Percentiles rank a stretch among this genome's conserved stretches.
These are phyloP conservation scores for Anguilla rostrata DNA, from an alignment of 2,113 vertebrate species.

Conservation along the genomic window DNA sequence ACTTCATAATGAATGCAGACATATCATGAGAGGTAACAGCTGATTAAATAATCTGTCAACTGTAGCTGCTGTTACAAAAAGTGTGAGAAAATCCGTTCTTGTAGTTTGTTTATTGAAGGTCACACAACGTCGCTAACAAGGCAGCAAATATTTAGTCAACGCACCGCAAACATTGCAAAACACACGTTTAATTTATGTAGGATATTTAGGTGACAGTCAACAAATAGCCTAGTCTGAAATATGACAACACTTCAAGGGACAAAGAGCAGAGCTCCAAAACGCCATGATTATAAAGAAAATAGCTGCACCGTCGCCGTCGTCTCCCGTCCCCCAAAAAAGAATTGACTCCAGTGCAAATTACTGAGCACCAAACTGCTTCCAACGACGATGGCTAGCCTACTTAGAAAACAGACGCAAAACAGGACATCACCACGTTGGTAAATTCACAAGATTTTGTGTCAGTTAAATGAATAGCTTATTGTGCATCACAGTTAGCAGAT, in stretches of 20 bases:
- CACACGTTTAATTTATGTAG: neutral
- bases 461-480: constrained; percentile 41
- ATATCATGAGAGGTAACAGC: neutral
- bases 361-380: neutral
- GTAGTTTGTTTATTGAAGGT: neutral
- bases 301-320: neutral
- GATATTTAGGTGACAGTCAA: neutral
- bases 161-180: neutral
- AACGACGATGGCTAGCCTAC: neutral
- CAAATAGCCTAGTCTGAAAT: neutral
- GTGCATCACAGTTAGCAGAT: constrained; percentile 21
- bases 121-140: neutral
- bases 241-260: neutral
- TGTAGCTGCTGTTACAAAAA: neutral
- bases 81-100: neutral
- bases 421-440: constrained; percentile 14
- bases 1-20: neutral
- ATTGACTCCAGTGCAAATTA: too few species aligned
- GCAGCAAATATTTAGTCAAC: neutral
- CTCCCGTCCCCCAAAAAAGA: too few species aligned
- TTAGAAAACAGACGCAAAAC: neutral
- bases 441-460: constrained; percentile 41
- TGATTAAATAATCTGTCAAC: neutral
- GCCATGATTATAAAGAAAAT: neutral
- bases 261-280: neutral